Conservation (phyloP, 2,113 vertebrate genomes). For the Gobio gobio region DNA sequence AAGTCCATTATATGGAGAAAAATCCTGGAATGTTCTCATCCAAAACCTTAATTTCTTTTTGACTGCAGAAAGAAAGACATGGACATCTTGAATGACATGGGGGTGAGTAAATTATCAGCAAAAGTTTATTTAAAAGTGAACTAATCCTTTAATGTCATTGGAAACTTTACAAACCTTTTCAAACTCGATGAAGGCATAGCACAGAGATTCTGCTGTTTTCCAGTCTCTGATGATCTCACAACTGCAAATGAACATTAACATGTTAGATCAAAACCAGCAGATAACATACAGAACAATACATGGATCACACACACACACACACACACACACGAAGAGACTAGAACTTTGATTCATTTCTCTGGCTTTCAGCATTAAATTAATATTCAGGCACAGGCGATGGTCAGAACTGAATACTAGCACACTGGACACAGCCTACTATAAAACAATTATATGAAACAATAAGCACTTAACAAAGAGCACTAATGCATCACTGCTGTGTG, state of each 20-base stretch:
- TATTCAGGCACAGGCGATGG: neutral
- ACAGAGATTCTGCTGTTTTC: slow-evolving; percentile 95
- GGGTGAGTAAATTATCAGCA: too few relatives aligned
- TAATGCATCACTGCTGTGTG: neutral
- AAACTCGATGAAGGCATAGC: slow-evolving; percentile 98
- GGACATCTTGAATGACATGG: too few relatives aligned
- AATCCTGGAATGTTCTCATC: too few relatives aligned
- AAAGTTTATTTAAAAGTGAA: too few relatives aligned
- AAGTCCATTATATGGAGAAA: too few relatives aligned
- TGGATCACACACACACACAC: too few relatives aligned
- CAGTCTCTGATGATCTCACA: slow-evolving; percentile 98
- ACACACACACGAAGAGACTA: too few relatives aligned
- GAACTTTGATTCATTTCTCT: too few relatives aligned
- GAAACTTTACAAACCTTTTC: slow-evolving; percentile 84
- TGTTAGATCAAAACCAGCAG: neutral
- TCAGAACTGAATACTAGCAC: neutral
- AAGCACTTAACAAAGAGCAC: neutral
- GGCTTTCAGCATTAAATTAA: too few relatives aligned
- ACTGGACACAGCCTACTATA: neutral
- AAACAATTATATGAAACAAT: neutral
- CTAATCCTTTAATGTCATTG: neutral
- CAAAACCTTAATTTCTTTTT: too few relatives aligned
- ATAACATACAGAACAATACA: neutral
- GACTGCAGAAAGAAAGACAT: too few relatives aligned
- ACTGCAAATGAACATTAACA: slow-evolving; percentile 72